phyloP scores from a whole-genome alignment of 53 echinoderm and acorn worm species.

The Holothuria leucospilota region DNA sequence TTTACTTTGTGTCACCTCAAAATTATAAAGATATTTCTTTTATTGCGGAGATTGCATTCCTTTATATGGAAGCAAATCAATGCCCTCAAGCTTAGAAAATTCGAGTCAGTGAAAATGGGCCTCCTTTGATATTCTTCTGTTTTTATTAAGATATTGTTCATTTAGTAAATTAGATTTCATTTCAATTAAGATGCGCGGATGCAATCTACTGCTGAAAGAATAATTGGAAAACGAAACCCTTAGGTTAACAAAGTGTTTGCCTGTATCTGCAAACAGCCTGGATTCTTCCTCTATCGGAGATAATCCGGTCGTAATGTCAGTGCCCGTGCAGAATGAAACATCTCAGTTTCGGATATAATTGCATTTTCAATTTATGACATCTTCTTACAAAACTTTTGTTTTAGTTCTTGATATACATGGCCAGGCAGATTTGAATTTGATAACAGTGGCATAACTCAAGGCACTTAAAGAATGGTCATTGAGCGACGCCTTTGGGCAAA shows the following conservation, averaged over 20 bases:
- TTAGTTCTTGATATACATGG: background rate
- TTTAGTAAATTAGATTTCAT: constrained; percentile 35
- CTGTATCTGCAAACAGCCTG: background rate
- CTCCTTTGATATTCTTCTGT: background rate
- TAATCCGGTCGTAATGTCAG: constrained; percentile 8
- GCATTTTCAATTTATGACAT: constrained; percentile 6
- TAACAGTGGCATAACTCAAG: too few species aligned
- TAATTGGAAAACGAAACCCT: background rate
- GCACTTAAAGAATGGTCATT: too few species aligned
- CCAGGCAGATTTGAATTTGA: too few species aligned
- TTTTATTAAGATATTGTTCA: constrained; percentile 29
- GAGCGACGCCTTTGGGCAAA: too few species aligned
- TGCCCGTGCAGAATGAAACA: background rate
- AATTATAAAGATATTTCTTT: too few species aligned
- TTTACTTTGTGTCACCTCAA: too few species aligned
- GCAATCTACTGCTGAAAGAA: constrained; percentile 9
- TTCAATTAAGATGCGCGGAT: constrained; percentile 27
- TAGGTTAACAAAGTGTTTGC: background rate
- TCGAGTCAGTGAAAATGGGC: background rate
- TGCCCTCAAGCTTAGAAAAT: background rate
- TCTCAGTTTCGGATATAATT: background rate
- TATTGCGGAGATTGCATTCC: too few species aligned
- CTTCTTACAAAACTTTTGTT: background rate
- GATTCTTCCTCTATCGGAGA: background rate
- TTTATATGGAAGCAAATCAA: background rate